A percentile compares a stretch with the other conserved stretches of the same genome.
phyloP scores from a whole-genome alignment of 2,888 invertebrate genomes.

The Ectemnius cavifrons region DNA sequence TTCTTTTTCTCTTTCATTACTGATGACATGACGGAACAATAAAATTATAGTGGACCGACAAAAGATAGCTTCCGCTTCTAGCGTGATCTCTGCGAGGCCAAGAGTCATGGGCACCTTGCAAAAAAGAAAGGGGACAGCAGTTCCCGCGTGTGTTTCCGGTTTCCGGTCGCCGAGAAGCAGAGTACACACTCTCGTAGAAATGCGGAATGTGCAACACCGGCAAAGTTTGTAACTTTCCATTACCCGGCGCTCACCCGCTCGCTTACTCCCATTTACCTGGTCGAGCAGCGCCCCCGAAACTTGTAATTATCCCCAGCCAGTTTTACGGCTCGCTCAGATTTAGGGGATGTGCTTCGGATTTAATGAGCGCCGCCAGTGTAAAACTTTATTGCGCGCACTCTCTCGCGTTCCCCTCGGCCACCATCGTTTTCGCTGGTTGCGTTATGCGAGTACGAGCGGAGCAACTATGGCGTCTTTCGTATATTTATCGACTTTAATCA shows the following conservation, averaged over 20 bases:
- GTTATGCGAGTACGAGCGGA: not conserved
- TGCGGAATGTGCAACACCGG: conserved; percentile 32
- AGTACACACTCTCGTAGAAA: conserved; percentile 11
- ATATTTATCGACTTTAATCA: not conserved
- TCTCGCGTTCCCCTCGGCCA: not conserved
- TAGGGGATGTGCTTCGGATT: conserved; percentile 34
- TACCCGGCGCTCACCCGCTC: conserved; percentile 21
- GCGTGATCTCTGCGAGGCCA: too few species aligned
- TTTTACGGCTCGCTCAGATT: conserved; percentile 37
- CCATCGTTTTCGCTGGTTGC: not conserved
- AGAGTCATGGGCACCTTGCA: too few species aligned
- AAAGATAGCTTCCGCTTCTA: too few species aligned
- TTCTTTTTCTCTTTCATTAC: too few species aligned
- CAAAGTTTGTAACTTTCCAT: conserved; percentile 43
- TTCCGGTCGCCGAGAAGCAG: not conserved
- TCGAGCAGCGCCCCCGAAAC: conserved; percentile 42
- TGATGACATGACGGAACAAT: too few species aligned
- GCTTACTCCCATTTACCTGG: conserved; percentile 39
- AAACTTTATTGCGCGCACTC: conserved; percentile 37
- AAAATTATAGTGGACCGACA: too few species aligned
- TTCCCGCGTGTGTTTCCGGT: too few species aligned
- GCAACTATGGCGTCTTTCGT: not conserved
- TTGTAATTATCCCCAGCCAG: conserved; percentile 51
- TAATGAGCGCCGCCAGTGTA: conserved; percentile 42
- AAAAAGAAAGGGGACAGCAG: too few species aligned